A percentile compares a stretch with the other conserved stretches of the same genome.
These are phyloP conservation scores for Gambelia wislizenii DNA, from an alignment of 2,797 vertebrate genomes.

Conservation along the genomic window DNA sequence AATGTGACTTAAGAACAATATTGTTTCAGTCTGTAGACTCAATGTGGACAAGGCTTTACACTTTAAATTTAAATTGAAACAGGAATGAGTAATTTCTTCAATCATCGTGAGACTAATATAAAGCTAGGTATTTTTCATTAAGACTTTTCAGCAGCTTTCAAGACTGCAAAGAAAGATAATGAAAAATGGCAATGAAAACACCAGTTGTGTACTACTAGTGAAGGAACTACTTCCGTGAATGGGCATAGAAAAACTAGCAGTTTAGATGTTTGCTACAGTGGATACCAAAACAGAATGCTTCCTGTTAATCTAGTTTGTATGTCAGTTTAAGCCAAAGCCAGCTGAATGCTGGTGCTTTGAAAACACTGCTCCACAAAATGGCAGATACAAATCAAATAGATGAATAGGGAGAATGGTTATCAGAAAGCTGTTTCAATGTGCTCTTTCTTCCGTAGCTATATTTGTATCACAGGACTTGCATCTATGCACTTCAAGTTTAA, in stretches of 20 bases:
- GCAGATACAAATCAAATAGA: slow-evolving; percentile 43
- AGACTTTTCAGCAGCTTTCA: slow-evolving; percentile 75
- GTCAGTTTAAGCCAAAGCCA: slow-evolving; percentile 60
- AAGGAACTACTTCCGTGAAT: slow-evolving; percentile 70
- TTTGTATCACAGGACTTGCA: slow-evolving; percentile 46
- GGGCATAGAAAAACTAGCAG: slow-evolving; percentile 55
- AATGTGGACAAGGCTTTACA: slow-evolving; percentile 35
- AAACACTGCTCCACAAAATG: slow-evolving; percentile 46
- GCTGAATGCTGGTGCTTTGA: slow-evolving; percentile 53
- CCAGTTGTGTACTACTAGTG: slow-evolving; percentile 75
- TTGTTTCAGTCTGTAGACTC: background rate
- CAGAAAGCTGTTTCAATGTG: slow-evolving; percentile 39
- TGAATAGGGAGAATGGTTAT: slow-evolving; percentile 5
- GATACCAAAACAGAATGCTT: slow-evolving; percentile 60
- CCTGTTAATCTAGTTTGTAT: slow-evolving; percentile 59
- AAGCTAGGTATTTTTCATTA: slow-evolving; percentile 74
- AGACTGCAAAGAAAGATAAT: slow-evolving; percentile 75
- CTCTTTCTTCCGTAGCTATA: slow-evolving; percentile 25
- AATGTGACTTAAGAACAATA: background rate
- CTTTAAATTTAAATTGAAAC: slow-evolving; percentile 66
- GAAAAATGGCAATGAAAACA: slow-evolving; percentile 78
- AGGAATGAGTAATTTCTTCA: slow-evolving; percentile 64
- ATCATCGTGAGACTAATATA: slow-evolving; percentile 66
- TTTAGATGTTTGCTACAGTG: slow-evolving; percentile 57
- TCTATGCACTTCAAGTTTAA: slow-evolving; percentile 46